Conservation (phyloP, 1,140 invertebrate species). For the Aphis gossypii region DNA sequence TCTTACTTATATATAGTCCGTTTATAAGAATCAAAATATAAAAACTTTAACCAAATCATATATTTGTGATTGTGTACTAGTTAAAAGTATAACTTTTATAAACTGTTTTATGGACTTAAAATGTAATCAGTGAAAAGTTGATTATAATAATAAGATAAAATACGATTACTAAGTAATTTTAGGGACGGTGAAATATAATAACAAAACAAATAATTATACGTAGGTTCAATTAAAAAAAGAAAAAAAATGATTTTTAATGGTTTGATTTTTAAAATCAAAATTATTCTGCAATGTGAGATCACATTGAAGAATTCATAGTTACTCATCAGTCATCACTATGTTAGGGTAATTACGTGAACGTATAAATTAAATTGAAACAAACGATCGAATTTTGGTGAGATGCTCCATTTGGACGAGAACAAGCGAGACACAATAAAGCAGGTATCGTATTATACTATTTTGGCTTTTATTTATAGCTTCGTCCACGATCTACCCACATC, state of each 20-base stretch:
- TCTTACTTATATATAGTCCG: background rate
- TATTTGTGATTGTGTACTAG: background rate
- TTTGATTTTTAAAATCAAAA: background rate
- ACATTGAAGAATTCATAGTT: background rate
- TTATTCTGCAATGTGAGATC: background rate
- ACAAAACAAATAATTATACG: too few relatives aligned
- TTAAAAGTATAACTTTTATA: background rate
- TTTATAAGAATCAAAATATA: background rate
- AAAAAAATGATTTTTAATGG: too few relatives aligned
- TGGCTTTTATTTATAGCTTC: background rate
- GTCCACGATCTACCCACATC: background rate
- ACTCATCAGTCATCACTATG: background rate
- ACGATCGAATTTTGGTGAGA: too few relatives aligned
- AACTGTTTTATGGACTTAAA: background rate
- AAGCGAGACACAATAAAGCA: too few relatives aligned
- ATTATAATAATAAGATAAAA: background rate
- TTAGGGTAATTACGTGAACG: background rate
- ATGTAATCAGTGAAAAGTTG: background rate
- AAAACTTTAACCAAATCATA: background rate
- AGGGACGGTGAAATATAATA: too few relatives aligned
- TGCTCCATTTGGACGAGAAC: too few relatives aligned
- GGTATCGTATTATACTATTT: background rate
- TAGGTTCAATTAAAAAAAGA: too few relatives aligned
- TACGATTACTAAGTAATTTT: background rate
- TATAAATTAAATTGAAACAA: too few relatives aligned